phyloP scores from a whole-genome alignment of 2,888 invertebrate species.

The Hipparchia sbordonii region DNA sequence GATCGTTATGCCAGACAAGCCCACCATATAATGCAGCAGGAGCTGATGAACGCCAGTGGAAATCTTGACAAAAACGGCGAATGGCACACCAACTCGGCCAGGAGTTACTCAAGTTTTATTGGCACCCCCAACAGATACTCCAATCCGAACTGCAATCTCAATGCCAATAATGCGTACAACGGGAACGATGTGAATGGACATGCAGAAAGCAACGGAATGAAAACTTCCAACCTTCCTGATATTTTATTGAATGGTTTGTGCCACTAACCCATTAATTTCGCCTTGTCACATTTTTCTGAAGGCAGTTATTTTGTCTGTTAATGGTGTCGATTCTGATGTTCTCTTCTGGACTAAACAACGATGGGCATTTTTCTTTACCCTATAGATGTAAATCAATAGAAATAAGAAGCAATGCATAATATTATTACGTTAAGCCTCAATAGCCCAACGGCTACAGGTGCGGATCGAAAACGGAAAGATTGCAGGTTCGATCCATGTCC shows the following conservation, averaged over 20 bases:
- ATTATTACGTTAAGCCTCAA: too few relatives aligned
- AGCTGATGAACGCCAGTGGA: constrained; percentile 69
- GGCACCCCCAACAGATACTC: constrained; percentile 44
- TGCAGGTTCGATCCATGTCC: too few relatives aligned
- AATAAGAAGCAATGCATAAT: too few relatives aligned
- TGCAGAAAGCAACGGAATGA: constrained; percentile 56
- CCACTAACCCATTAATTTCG: constrained; percentile 66
- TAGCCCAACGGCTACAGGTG: too few relatives aligned
- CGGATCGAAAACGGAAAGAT: too few relatives aligned
- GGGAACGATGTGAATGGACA: constrained; percentile 54
- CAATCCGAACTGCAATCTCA: constrained; percentile 44
- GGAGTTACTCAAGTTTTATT: constrained; percentile 39
- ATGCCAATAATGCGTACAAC: constrained; percentile 45
- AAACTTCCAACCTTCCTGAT: constrained; percentile 59
- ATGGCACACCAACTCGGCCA: constrained; percentile 6
- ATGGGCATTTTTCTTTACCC: too few relatives aligned
- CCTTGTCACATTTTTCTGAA: constrained; percentile 14
- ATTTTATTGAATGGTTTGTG: constrained; percentile 77
- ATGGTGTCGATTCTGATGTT: too few relatives aligned
- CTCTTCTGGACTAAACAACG: too few relatives aligned
- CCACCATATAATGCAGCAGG: constrained; percentile 91
- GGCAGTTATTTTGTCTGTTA: too few relatives aligned
- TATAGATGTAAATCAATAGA: too few relatives aligned
- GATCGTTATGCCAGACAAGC: constrained; percentile 93
- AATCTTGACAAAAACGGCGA: constrained; percentile 7